Evolutionary conservation across 2,797 vertebrate species (phyloP).

Genomic region (Hippopotamyrus pictus): DNA sequence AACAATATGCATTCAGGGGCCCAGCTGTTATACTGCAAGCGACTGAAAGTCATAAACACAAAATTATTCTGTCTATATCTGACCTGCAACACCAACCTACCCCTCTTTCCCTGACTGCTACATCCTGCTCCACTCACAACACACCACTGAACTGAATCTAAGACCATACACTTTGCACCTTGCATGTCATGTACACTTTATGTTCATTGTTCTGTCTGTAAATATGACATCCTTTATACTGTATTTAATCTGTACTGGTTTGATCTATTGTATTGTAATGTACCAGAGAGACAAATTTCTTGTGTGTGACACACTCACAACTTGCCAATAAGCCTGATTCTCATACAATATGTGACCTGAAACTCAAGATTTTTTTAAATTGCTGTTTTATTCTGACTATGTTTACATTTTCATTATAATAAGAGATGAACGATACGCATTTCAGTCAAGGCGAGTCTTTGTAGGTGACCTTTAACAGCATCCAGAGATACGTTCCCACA

Average conservation of each 20-base stretch:
- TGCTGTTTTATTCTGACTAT: neutral
- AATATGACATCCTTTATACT: neutral
- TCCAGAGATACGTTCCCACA: neutral
- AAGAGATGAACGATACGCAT: neutral
- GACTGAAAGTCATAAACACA: neutral
- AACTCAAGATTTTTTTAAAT: neutral
- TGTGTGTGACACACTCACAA: neutral
- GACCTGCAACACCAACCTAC: neutral
- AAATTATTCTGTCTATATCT: neutral
- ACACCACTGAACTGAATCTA: neutral
- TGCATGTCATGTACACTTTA: neutral
- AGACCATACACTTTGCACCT: neutral
- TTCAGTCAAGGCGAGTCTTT: neutral
- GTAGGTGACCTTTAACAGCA: neutral
- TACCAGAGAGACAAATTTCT: neutral
- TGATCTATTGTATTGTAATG: neutral
- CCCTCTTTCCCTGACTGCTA: neutral
- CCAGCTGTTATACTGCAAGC: neutral
- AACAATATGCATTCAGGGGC: neutral
- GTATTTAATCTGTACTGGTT: neutral
- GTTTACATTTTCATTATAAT: neutral
- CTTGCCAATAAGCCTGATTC: neutral
- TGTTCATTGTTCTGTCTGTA: neutral
- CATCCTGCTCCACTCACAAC: neutral
- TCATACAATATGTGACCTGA: neutral